These are phyloP conservation scores for Phyllopteryx taeniolatus DNA, from an alignment of 2,113 vertebrate species.

Conservation along the genomic window DNA sequence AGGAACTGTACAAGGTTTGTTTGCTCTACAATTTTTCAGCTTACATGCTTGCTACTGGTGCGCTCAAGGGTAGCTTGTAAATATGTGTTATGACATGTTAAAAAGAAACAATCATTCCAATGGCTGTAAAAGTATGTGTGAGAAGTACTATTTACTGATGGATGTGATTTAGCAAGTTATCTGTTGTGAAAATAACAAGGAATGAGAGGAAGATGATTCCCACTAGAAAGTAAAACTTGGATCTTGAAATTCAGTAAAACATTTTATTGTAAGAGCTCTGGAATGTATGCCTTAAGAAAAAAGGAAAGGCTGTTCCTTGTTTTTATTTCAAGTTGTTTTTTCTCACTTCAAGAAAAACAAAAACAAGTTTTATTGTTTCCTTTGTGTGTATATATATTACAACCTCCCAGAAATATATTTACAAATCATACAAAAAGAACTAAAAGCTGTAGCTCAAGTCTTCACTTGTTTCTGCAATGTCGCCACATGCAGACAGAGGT, in stretches of 20 bases:
- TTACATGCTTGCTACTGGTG: too few relatives aligned
- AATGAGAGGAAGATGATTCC: not conserved
- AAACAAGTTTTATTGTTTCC: constrained; percentile 17
- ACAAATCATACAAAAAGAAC: constrained; percentile 72
- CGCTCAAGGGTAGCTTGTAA: too few relatives aligned
- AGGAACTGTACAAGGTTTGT: too few relatives aligned
- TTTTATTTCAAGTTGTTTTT: constrained; percentile 28
- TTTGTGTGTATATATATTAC: constrained; percentile 48
- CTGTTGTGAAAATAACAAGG: not conserved
- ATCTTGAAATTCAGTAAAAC: constrained; percentile 1
- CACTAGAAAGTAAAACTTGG: not conserved
- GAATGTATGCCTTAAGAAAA: constrained; percentile 62
- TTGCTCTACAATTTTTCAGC: too few relatives aligned
- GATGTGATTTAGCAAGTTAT: not conserved
- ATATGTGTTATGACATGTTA: too few relatives aligned
- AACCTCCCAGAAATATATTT: constrained; percentile 65
- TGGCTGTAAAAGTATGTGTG: not conserved
- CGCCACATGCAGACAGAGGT: not conserved
- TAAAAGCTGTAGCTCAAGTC: constrained; percentile 23
- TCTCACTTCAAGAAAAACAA: constrained; percentile 19
- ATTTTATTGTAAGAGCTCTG: constrained; percentile 66
- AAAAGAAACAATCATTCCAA: too few relatives aligned
- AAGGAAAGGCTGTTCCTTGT: constrained; percentile 9
- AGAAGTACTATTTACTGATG: not conserved
- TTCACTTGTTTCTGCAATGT: constrained; percentile 16